Base-by-base conservation (phyloP, 2,797 vertebrate species). In the Cossypha dichroa region DNA sequence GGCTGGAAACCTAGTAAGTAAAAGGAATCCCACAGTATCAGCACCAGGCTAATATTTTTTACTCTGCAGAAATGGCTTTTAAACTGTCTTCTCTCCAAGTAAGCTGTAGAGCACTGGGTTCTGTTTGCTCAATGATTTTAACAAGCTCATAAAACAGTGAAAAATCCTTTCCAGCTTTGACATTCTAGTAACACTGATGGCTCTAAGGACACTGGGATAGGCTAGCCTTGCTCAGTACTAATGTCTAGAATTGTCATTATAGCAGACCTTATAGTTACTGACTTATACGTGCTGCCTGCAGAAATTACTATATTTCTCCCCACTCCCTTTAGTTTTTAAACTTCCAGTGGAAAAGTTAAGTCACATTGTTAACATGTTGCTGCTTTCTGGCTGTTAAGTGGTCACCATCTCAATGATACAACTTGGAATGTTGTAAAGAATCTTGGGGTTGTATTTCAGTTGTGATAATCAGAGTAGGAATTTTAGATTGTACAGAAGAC, bases 1-100 rank as follows among this genome's bases (percentile, higher is more conserved):
- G 98, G 98, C 77, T 98, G 97, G 97, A 99, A 99, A 85, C 98
- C 99, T 99, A 95, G 33, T 69, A 43, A 85, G 62, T 90, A 93
- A 80, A 94, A 96, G 56, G 43, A 93, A 96, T 80, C 7, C 62
- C 68, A 54, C 29, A 56, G 4, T 40, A 51, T 84, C 28, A 43
- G 4, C 34, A 25, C n/a, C 45, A 85, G 46, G 33, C 60, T 74
- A 5, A 2, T 9, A 26, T 23, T 51, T 73, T 73, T 52, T 34
- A 7, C 43, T 68, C 33, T n/a, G 17, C 14, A 87, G 36, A 63
- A 83, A 31, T 5, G 16, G 38, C n/a, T 87, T 87, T 85, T 78
- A 64, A 82, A 31, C 19, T 69, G 29, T 66, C n/a, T 62, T 90
- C 11, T 48, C 22, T 68, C 51, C 58, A 40, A 19, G 2, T 19